Evolutionary conservation across 2,113 vertebrate genomes (phyloP).

Genomic region (Aphelocoma coerulescens): DNA sequence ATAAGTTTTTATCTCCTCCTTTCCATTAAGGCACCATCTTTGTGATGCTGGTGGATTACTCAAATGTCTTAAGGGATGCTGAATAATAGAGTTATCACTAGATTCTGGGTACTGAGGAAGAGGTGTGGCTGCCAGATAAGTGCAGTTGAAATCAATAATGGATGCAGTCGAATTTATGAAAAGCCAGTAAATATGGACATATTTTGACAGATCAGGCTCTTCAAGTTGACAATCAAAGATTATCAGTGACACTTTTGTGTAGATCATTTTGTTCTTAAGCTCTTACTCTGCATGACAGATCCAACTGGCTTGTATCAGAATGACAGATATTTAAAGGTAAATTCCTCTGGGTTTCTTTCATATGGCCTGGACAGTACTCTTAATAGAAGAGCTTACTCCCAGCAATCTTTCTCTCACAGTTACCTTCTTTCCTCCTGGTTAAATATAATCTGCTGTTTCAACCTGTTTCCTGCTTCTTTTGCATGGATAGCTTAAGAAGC

Average conservation of each 20-base stretch:
- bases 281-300: not conserved
- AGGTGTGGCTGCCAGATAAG: not conserved
- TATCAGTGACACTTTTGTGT: not conserved
- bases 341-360: not conserved
- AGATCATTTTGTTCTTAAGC: not conserved
- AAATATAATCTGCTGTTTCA: not conserved
- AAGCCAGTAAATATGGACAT: not conserved
- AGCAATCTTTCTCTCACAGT: not conserved
- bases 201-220: not conserved
- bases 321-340: not conserved
- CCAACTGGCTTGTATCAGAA: not conserved
- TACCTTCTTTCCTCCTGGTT: not conserved
- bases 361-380: not conserved
- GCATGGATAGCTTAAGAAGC: not conserved
- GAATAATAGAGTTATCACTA: not conserved
- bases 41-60: not conserved
- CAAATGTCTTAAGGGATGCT: not conserved
- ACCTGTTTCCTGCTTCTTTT: not conserved
- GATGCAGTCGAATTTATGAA: not conserved
- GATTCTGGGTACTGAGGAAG: not conserved
- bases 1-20: not conserved
- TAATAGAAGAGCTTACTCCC: not conserved
- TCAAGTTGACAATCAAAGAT: not conserved
- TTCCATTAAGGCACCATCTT: not conserved
- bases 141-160: not conserved